Base-by-base conservation (phyloP, 2,113 vertebrate species). In the Verasper variegatus region DNA sequence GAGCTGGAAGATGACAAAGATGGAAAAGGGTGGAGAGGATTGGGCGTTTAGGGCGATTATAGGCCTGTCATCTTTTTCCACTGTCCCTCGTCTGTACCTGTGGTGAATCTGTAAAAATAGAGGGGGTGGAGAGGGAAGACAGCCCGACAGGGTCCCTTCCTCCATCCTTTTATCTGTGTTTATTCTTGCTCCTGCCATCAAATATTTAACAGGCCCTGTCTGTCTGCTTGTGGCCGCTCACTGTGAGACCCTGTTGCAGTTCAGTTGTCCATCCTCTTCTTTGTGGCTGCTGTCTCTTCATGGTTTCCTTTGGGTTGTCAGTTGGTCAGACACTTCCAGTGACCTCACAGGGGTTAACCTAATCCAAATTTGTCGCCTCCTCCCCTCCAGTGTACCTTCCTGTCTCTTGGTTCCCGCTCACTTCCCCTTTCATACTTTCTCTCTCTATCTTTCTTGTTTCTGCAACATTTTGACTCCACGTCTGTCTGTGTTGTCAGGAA, bases 401-500 rank as follows among this genome's bases (percentile, higher is more conserved):
- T 71, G 56, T 49, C 31, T 20, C 47, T 24, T 65, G 1, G 18
- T 37, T 61, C 59, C 31, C 58, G 63, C 54, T 35, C 35, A 26
- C 21, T 74, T 42, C 40, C 0, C 55, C 40, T 49, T 52, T 76
- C 12, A 23, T 37, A 52, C 61, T 42, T 10, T 55, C 70, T 55
- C 37, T 62, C 56, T 56, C n/a, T 91, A 7, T 49, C 14, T 24
- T 35, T 40, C 10, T 12, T 15, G 13, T 52, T 2, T 52, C 12
- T 58, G 3, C 6, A 14, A 4, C 27, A 14, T 47, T 35, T 27
- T 10, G 15, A 18, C 58, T 55, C 52, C 4, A 0, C 26, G n/a
- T 74, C 23, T 57, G 5, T 60, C 15, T 23, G 27, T 66, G 27
- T 79, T 52, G 76, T 12, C 80, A 99, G 98, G 98, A 57, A 95